These are phyloP conservation scores for Megaustenia siamemsis DNA, from an alignment of 2,888 invertebrate species.

Conservation along the genomic window DNA sequence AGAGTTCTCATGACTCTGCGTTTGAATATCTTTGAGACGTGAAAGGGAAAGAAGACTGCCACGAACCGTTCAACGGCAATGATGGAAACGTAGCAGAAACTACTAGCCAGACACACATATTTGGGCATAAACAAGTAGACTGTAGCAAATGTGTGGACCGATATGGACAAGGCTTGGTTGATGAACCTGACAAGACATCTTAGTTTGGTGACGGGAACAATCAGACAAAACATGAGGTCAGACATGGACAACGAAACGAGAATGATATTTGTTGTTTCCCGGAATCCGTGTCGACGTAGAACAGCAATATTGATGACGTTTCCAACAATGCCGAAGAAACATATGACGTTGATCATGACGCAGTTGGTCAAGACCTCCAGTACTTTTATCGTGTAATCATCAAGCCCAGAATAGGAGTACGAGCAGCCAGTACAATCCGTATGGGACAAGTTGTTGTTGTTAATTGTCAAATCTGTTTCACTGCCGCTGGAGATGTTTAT, in stretches of 20 bases:
- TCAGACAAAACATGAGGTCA: constrained; percentile 18
- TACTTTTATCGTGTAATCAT: background rate
- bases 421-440: background rate
- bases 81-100: constrained; percentile 21
- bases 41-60: constrained; percentile 39
- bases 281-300: constrained; percentile 33
- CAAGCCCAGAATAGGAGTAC: background rate
- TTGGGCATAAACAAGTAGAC: constrained; percentile 32
- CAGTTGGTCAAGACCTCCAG: constrained; percentile 33
- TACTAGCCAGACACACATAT: constrained; percentile 29
- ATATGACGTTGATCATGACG: constrained; percentile 23
- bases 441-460: background rate
- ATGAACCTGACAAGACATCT: background rate
- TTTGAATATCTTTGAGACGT: constrained; percentile 19
- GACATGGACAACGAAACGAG: constrained; percentile 32
- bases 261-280: constrained; percentile 34
- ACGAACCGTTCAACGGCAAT: constrained; percentile 35
- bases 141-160: constrained; percentile 31
- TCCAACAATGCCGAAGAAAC: constrained; percentile 27
- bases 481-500: background rate
- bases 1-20: background rate
- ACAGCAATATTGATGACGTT: constrained; percentile 43
- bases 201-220: constrained; percentile 6
- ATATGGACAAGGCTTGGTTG: background rate
- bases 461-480: background rate